These are phyloP conservation scores for Perognathus longimembris DNA, from an alignment of 2,113 vertebrate genomes.

Conservation along the genomic window DNA sequence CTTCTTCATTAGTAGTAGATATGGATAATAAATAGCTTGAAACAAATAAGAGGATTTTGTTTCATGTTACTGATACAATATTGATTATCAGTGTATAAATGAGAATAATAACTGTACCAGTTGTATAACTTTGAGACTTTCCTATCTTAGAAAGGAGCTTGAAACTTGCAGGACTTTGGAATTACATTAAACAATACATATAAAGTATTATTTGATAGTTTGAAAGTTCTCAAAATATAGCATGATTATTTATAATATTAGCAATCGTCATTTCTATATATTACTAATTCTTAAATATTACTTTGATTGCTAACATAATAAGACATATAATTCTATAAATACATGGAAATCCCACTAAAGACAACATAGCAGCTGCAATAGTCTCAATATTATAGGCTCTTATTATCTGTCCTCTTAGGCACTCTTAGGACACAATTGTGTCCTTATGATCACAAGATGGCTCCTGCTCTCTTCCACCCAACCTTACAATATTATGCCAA, in stretches of 20 bases:
- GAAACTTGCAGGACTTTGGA: too few relatives aligned
- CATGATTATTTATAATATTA: background rate
- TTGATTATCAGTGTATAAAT: background rate
- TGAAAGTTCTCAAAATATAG: too few relatives aligned
- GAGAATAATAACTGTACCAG: background rate
- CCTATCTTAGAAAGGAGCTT: background rate
- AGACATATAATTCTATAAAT: background rate
- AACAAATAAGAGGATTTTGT: conserved; percentile 18
- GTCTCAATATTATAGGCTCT: background rate
- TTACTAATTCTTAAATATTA: conserved; percentile 11
- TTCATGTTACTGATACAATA: background rate
- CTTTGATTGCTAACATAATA: too few relatives aligned
- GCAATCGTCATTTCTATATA: background rate
- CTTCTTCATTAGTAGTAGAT: background rate
- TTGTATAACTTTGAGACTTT: background rate
- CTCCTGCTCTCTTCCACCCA: background rate
- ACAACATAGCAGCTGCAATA: background rate
- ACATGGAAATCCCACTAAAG: background rate
- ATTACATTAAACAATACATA: too few relatives aligned
- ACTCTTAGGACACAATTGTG: background rate
- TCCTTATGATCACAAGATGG: background rate
- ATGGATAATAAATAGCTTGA: background rate
- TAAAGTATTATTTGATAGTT: too few relatives aligned
- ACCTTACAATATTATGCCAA: background rate
- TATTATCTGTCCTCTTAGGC: background rate